Conservation (phyloP, 2,888 invertebrate species). For the Mesodorylaimus sp. region DNA sequence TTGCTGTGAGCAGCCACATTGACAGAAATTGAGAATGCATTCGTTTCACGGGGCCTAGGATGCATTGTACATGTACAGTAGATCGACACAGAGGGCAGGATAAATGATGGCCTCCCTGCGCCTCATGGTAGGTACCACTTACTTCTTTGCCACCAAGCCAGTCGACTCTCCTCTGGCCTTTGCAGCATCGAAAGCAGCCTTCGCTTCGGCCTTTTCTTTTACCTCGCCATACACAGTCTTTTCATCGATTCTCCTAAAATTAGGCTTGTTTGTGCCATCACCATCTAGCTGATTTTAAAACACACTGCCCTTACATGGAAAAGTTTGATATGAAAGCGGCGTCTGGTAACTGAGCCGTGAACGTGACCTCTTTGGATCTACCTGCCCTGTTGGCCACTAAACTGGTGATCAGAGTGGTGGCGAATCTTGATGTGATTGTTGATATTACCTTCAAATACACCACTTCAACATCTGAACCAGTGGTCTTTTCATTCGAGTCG, state of each 20-base stretch:
- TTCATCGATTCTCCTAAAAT: constrained; percentile 23
- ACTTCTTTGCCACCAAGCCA: constrained; percentile 17
- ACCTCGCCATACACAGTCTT: constrained; percentile 22
- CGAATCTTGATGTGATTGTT: constrained; percentile 46
- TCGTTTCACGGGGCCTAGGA: constrained; percentile 31
- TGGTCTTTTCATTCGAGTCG: too few relatives aligned
- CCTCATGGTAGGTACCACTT: constrained; percentile 17
- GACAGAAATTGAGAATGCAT: constrained; percentile 48
- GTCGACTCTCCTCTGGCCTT: constrained; percentile 25
- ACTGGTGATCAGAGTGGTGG: constrained; percentile 46
- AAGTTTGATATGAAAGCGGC: constrained; percentile 52
- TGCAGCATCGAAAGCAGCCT: constrained; percentile 22
- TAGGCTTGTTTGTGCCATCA: not conserved
- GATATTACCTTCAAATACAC: constrained; percentile 41
- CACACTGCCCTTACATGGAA: constrained; percentile 40
- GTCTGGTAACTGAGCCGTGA: constrained; percentile 49
- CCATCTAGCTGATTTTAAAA: not conserved
- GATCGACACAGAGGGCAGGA: too few relatives aligned
- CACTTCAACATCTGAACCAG: not conserved
- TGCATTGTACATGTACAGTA: not conserved
- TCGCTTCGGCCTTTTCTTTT: constrained; percentile 27
- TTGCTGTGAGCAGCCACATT: constrained; percentile 46
- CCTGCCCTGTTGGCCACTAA: constrained; percentile 42
- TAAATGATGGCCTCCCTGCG: constrained; percentile 11
- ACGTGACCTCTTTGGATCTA: constrained; percentile 42